Base-by-base conservation (phyloP, 1,140 invertebrate genomes). In the Condylostylus longicornis region DNA sequence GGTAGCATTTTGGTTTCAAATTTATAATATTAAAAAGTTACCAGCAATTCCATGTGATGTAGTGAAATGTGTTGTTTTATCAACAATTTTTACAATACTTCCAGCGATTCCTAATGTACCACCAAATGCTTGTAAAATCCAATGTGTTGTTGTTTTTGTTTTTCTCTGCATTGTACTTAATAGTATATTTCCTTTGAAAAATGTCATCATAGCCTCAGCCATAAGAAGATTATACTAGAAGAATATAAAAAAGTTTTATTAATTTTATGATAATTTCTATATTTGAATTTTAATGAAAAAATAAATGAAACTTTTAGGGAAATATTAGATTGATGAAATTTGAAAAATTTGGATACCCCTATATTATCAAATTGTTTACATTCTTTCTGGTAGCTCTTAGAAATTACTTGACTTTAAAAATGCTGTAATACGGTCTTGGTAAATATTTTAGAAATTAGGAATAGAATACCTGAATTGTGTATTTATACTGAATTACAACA, bases 201-300 rank as follows among this genome's bases (percentile, higher is more conserved):
- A 51, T 10, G 47, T 42, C 55, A 59, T 58, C 5, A 59, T 46
- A 5, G 51, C 56, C 31, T 59, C 49, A 15, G 56, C 56, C 55
- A 59, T 56, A 0, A 59, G 46, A 32, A 58, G 50, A 4, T 45
- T 48, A 41, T 58, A 59, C 55, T 58, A 38, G 3, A 31, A 18
- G 17, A 0, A 37, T 18, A n/a, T 23, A 20, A 23, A 20, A 3
- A 22, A 28, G n/a, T n/a, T 8, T 13, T 18, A 33, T 23, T 42
- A 7, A 38, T 19, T 18, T n/a, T 32, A 18, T 2, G n/a, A 23
- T 7, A 37, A 22, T 17, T 19, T 23, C n/a, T 5, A 3, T 2
- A 25, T 7, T 5, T 2, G 18, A 13, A 23, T 12, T 9, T 31
- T 27, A 31, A 12, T n/a, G 20, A 15, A 14, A 6, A 7, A 1